phyloP scores from a whole-genome alignment of 2,797 vertebrate genomes.

The Trachurus trachurus region DNA sequence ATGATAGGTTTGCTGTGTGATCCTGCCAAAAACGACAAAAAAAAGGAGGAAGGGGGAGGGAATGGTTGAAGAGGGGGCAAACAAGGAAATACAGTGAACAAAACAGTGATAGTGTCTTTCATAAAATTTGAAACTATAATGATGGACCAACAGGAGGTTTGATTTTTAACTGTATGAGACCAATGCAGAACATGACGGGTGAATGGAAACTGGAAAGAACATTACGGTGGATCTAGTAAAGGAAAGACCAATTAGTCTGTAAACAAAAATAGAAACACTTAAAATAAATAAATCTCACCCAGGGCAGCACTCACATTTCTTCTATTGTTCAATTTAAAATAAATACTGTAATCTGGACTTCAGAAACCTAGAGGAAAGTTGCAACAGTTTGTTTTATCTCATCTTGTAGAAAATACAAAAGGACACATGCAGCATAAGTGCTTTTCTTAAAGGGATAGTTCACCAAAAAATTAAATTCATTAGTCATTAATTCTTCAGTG shows the following conservation, averaged over 20 bases:
- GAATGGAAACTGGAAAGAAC: slow-evolving; percentile 30
- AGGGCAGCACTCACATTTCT: too few relatives aligned
- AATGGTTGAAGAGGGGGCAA: slow-evolving; percentile 23
- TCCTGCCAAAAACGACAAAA: slow-evolving; percentile 44
- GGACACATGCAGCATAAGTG: neutral
- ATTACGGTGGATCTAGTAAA: slow-evolving; percentile 10
- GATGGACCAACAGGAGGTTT: neutral
- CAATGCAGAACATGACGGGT: slow-evolving; percentile 23
- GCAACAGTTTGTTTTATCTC: neutral
- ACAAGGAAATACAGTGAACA: slow-evolving; percentile 12
- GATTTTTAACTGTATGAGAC: neutral
- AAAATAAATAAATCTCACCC: too few relatives aligned
- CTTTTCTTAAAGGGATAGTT: too few relatives aligned
- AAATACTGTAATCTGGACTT: too few relatives aligned
- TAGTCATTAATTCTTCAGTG: too few relatives aligned
- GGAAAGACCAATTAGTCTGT: slow-evolving; percentile 1
- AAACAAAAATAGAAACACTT: neutral
- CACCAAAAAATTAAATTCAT: too few relatives aligned
- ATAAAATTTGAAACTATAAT: slow-evolving; percentile 28
- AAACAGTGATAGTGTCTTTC: neutral
- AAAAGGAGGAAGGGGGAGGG: neutral
- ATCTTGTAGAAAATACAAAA: slow-evolving; percentile 1
- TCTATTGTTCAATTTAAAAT: too few relatives aligned
- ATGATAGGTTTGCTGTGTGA: slow-evolving; percentile 64
- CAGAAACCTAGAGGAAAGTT: too few relatives aligned